Conservation (phyloP, 2,113 vertebrate species). For the Pomatostomus ruficeps region DNA sequence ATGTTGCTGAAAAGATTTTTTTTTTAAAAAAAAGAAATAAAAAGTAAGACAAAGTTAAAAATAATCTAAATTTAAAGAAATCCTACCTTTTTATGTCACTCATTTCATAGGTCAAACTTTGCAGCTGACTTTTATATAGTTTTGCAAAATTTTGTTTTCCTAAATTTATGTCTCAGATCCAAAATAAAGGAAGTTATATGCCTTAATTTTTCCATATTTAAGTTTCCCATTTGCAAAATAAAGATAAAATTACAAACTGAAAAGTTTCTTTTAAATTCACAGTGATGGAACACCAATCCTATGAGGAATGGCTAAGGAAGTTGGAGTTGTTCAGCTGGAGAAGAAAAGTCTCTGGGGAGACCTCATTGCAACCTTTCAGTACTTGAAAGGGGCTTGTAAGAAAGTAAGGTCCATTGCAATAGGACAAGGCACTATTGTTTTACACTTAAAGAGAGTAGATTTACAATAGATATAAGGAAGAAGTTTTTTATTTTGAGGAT, state of each 20-base stretch:
- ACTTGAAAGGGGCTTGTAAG: neutral
- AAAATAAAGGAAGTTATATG: neutral
- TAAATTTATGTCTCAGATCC: neutral
- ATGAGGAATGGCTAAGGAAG: neutral
- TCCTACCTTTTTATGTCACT: fast-evolving
- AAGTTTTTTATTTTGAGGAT: neutral
- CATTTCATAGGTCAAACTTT: neutral
- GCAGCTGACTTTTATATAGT: neutral
- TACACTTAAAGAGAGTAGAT: neutral
- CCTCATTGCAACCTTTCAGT: neutral
- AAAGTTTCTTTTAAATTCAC: neutral
- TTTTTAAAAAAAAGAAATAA: neutral
- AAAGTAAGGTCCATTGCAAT: neutral
- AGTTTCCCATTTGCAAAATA: neutral
- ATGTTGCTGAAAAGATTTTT: neutral
- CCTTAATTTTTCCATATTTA: neutral
- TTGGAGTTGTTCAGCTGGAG: neutral
- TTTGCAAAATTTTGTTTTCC: neutral
- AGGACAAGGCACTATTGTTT: neutral
- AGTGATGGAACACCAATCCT: neutral
- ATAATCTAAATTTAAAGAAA: neutral
- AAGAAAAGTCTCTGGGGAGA: neutral
- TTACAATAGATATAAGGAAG: neutral
- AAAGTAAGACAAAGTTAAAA: neutral
- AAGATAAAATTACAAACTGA: neutral